Conservation (phyloP, 2,888 invertebrate genomes). For the Phrixothrix hirtus region DNA sequence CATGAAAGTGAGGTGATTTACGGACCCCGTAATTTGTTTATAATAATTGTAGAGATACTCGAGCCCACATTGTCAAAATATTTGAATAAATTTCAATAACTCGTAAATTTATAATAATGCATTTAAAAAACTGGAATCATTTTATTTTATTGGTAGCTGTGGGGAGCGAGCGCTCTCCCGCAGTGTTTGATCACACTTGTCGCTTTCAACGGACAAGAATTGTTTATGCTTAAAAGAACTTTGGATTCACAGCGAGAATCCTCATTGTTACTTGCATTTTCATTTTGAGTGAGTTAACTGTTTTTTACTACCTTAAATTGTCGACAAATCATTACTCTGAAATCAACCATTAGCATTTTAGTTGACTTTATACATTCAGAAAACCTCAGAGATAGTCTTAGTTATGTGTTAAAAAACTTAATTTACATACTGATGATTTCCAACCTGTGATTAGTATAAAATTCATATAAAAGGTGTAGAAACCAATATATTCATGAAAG, state of each 20-base stretch:
- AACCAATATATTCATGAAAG: too few species aligned
- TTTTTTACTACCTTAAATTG: too few species aligned
- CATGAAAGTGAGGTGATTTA: conserved; percentile 50
- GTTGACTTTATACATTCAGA: too few species aligned
- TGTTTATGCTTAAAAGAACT: conserved; percentile 37
- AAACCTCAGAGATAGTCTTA: too few species aligned
- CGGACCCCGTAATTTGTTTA: conserved; percentile 45
- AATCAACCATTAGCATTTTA: too few species aligned
- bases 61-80: conserved; percentile 45
- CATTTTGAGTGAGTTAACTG: too few species aligned
- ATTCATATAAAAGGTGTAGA: too few species aligned
- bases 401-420: too few species aligned
- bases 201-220: conserved; percentile 50
- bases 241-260: conserved; percentile 24
- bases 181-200: conserved; percentile 51
- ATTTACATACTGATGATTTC: too few species aligned
- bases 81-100: conserved; percentile 55
- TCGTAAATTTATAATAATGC: conserved; percentile 48
- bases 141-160: conserved; percentile 52
- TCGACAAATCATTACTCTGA: too few species aligned
- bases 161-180: conserved; percentile 48
- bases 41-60: conserved; percentile 43
- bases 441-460: too few species aligned
- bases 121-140: conserved; percentile 46
- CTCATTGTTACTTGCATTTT: conserved; percentile 19